A percentile compares a stretch with the other conserved stretches of the same genome.
Evolutionary conservation across 1,140 invertebrate genomes (phyloP).

Genomic region (Diabrotica virgifera): DNA sequence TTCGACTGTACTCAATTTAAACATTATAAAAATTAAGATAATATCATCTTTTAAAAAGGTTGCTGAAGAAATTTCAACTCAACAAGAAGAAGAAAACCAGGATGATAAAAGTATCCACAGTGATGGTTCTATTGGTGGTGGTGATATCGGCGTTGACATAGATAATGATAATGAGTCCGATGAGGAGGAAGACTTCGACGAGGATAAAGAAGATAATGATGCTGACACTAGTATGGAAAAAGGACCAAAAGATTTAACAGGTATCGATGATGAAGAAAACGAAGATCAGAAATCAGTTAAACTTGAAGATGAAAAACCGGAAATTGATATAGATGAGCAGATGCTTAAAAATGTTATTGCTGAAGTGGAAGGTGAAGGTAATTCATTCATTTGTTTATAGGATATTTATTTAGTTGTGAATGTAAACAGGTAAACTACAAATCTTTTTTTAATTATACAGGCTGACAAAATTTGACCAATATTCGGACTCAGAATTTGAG

Average conservation of each 20-base stretch:
- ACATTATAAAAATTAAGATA: too few species aligned
- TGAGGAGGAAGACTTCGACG: conserved; percentile 12
- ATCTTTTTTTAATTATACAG: too few species aligned
- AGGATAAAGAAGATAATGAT: not conserved
- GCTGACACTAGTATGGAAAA: conserved; percentile 4
- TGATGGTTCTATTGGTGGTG: conserved; percentile 13
- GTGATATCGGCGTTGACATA: conserved; percentile 18
- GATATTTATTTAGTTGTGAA: too few species aligned
- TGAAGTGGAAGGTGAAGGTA: conserved; percentile 13
- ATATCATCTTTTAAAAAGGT: not conserved
- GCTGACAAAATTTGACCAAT: too few species aligned
- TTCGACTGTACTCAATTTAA: too few species aligned
- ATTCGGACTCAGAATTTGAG: too few species aligned
- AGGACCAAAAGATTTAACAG: conserved; percentile 5
- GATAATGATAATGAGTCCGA: conserved; percentile 12
- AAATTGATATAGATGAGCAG: conserved; percentile 16
- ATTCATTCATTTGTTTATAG: not conserved
- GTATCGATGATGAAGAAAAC: conserved; percentile 16
- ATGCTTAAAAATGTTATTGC: conserved; percentile 7
- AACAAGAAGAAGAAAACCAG: conserved; percentile 1
- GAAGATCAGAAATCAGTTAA: conserved; percentile 30
- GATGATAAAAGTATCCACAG: conserved; percentile 3
- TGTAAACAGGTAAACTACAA: not conserved
- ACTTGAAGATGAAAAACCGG: conserved; percentile 12
- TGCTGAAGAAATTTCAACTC: not conserved